Evolutionary conservation across 1,140 invertebrate genomes (phyloP).

Genomic region (Zaprionus vittiger): DNA sequence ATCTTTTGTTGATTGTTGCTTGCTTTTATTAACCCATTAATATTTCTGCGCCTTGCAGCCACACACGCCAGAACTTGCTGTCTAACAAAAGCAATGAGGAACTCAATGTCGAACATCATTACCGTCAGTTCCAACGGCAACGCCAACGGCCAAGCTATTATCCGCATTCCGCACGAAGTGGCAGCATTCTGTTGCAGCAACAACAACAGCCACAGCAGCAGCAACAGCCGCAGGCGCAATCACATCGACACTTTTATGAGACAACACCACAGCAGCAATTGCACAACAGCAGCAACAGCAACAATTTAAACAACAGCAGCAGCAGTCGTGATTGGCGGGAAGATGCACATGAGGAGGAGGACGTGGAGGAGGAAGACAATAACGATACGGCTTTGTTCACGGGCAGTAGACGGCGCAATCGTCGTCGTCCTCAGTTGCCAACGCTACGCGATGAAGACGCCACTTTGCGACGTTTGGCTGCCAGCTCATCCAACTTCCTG

Average conservation of each 20-base stretch:
- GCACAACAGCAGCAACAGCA: conserved; percentile 54
- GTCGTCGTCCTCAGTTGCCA: conserved; percentile 53
- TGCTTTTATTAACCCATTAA: conserved; percentile 76
- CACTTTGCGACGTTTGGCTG: conserved; percentile 36
- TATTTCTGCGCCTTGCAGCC: conserved; percentile 86
- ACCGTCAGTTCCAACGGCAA: conserved; percentile 59
- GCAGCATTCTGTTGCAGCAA: conserved; percentile 26
- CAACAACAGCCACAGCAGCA: conserved; percentile 52
- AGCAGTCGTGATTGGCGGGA: conserved; percentile 71
- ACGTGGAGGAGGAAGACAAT: conserved; percentile 71
- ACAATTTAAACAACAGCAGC: conserved; percentile 66
- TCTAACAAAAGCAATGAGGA: conserved; percentile 89
- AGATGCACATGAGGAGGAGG: conserved; percentile 56
- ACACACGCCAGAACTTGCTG: conserved; percentile 93
- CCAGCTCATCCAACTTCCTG: conserved; percentile 55
- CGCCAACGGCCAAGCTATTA: conserved; percentile 60
- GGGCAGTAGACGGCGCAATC: conserved; percentile 61
- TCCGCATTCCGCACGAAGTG: conserved; percentile 46
- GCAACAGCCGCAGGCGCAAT: conserved; percentile 53
- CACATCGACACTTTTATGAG: conserved; percentile 61
- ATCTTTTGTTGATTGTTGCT: conserved; percentile 28
- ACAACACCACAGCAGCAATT: conserved; percentile 44
- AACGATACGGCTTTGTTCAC: conserved; percentile 53
- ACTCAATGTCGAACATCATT: conserved; percentile 73
- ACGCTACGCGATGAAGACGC: conserved; percentile 58